Evolutionary conservation across 2,888 invertebrate genomes (phyloP), one percentile per base, ranked within the genome.

Genomic region (Tridacna crocea): DNA sequence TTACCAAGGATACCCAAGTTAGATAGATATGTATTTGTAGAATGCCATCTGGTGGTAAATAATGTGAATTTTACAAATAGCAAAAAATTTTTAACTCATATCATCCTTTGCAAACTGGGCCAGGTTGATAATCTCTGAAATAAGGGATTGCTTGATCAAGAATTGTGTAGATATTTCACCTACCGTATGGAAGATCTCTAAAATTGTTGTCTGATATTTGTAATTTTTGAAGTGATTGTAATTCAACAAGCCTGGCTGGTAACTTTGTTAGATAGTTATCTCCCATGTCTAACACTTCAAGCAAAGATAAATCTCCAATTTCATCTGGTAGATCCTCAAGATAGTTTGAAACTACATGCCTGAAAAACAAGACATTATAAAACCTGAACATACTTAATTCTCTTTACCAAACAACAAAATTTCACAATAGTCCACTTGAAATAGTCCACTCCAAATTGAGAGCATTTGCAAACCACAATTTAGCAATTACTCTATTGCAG

Each of bases 151-250:
- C 51, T 51, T 51, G 15, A 13, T 51, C 12, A 51, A 51, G 51
- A 13, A 51, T 51, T 51, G 11, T 51, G 36, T 36, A 36, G 8
- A 36, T 36, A 36, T 36, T 36, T 36, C 2, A 36, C 36, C 19
- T 46, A 66, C 74, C 74, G 36, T 22, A 22, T 22, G 74, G 74
- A 61, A 74, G 46, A 8, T 17, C 6, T 36, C 22, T 13, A 47
- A 74, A 47, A n/a, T 61, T 74, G 36, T 74, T 74, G 60, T 61
- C 46, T 46, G 74, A 60, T 19, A 74, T 74, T 17, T 24, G 46
- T 15, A 74, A 27, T 36, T 74, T 74, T 13, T 12, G 55, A 13
- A 74, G 61, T 61, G 60, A 61, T 61, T 61, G 27, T n/a, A 74
- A 19, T 17, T 61, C 15, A n/a, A 6, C 74, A 47, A 74, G n/a